These are phyloP conservation scores for Atrina japonica DNA, from an alignment of 2,888 invertebrate genomes.

Conservation along the genomic window DNA sequence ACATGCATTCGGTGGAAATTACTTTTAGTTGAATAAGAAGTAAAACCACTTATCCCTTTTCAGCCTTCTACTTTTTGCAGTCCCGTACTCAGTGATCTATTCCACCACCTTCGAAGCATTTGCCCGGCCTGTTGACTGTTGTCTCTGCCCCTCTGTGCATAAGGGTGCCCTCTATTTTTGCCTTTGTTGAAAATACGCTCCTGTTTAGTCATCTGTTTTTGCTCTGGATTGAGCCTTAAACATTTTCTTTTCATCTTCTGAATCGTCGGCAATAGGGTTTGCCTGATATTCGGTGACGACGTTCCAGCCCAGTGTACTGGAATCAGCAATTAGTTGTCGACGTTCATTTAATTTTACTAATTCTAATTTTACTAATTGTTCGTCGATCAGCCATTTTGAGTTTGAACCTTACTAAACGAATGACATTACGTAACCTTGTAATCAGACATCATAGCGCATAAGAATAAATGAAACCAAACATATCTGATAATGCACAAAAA, in stretches of 20 bases:
- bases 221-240: no score
- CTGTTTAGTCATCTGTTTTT: slow-evolving; percentile 17
- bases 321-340: slow-evolving; percentile 27
- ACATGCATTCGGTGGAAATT: not conserved
- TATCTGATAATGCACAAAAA: no score
- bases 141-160: not conserved
- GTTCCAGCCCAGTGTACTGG: slow-evolving; percentile 24
- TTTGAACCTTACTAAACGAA: no score
- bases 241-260: slow-evolving; percentile 31
- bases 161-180: not conserved
- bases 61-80: no score
- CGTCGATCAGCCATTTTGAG: no score
- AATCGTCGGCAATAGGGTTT: slow-evolving; percentile 23
- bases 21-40: not conserved
- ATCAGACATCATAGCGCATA: no score
- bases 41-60: no score
- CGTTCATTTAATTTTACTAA: slow-evolving; percentile 19
- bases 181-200: slow-evolving; percentile 12
- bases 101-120: slow-evolving; percentile 37
- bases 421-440: no score
- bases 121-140: slow-evolving; percentile 20
- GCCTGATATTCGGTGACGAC: slow-evolving; percentile 29
- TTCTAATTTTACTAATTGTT: no score
- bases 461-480: no score
- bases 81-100: slow-evolving; percentile 37